A percentile compares a stretch with the other conserved stretches of the same genome.
phyloP scores from a whole-genome alignment of 2,888 invertebrate genomes.

The Polydrusus pterygomalis region DNA sequence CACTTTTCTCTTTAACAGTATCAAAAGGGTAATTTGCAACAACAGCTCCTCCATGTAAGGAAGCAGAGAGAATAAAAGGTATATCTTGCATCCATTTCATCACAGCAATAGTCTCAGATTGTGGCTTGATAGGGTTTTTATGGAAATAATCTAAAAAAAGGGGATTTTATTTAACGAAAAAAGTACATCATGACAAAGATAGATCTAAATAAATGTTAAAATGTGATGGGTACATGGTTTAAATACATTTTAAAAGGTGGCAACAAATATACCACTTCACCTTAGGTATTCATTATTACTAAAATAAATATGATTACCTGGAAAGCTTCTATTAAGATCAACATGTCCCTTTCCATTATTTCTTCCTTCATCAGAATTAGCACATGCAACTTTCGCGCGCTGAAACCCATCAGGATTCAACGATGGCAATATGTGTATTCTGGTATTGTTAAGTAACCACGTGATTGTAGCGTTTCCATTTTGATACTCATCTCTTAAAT shows the following conservation, averaged over 20 bases:
- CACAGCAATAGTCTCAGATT: slow-evolving; percentile 76
- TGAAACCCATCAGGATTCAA: slow-evolving; percentile 86
- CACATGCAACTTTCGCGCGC: slow-evolving; percentile 33
- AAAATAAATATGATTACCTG: slow-evolving; percentile 73
- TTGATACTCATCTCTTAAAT: slow-evolving; percentile 72
- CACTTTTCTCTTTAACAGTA: slow-evolving; percentile 71
- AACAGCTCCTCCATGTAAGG: slow-evolving; percentile 78
- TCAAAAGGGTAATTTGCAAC: slow-evolving; percentile 84
- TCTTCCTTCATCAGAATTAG: slow-evolving; percentile 61
- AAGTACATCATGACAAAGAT: too few species aligned
- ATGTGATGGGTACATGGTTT: too few species aligned
- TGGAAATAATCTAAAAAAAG: slow-evolving; percentile 42
- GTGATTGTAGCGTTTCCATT: slow-evolving; percentile 71
- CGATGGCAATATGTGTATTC: slow-evolving; percentile 82
- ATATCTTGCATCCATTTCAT: slow-evolving; percentile 76
- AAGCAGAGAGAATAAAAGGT: slow-evolving; percentile 78
- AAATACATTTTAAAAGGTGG: too few species aligned
- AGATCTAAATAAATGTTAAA: too few species aligned
- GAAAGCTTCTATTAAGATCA: slow-evolving; percentile 79
- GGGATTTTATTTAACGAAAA: too few species aligned
- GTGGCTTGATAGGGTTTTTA: slow-evolving; percentile 27
- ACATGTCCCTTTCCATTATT: slow-evolving; percentile 62
- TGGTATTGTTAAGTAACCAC: slow-evolving; percentile 79
- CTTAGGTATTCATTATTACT: too few species aligned
- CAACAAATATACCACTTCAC: too few species aligned